Conservation (phyloP, 2,113 vertebrate species). For the Thamnaconus septentrionalis region DNA sequence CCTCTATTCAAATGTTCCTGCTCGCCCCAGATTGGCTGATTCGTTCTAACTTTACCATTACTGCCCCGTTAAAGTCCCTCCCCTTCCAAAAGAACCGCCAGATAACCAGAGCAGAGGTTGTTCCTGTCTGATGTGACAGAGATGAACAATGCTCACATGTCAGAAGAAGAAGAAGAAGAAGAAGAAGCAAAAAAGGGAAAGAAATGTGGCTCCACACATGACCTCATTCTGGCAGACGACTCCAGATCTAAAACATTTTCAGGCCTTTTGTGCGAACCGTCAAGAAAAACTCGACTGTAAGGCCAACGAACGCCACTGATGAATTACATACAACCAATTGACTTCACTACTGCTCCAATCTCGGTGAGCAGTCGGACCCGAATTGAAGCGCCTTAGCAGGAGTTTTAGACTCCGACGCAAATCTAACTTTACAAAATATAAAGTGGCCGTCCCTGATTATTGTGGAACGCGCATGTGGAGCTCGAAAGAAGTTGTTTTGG, state of each 20-base stretch:
- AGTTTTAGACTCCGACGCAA: too few relatives aligned
- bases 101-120: constrained; percentile 18
- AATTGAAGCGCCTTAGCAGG: too few relatives aligned
- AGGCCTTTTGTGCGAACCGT: too few relatives aligned
- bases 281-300: too few relatives aligned
- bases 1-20: background rate
- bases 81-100: background rate
- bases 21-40: background rate
- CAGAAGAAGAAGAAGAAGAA: background rate
- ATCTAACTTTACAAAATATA: too few relatives aligned
- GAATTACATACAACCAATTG: too few relatives aligned
- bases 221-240: constrained; percentile 28
- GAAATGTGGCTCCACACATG: background rate
- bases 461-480: constrained; percentile 14
- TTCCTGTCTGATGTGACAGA: constrained; percentile 19
- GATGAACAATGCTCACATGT: constrained; percentile 23
- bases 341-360: too few relatives aligned
- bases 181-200: background rate
- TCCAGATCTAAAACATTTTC: background rate
- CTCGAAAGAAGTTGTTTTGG: constrained; percentile 58
- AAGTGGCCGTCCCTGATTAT: too few relatives aligned
- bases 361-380: too few relatives aligned
- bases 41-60: constrained; percentile 7
- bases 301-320: too few relatives aligned
- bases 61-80: constrained; percentile 7